phyloP scores from a whole-genome alignment of 2,888 invertebrate species.

The Synanthedon tipuliformis region DNA sequence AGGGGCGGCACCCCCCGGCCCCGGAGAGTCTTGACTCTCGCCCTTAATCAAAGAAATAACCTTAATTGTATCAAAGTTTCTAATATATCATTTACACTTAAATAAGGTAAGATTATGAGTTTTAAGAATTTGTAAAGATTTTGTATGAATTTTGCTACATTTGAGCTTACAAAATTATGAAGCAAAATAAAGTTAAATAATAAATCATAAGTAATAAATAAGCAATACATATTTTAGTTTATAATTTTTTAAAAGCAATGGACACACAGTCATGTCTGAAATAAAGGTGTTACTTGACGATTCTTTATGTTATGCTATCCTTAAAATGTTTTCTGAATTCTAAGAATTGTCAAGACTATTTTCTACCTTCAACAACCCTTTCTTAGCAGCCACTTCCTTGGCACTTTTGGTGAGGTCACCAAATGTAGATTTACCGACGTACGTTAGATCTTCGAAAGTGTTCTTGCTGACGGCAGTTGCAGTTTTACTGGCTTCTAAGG shows the following conservation, averaged over 20 bases:
- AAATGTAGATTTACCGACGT: constrained; percentile 89
- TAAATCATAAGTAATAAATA: no score
- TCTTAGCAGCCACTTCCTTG: constrained; percentile 87
- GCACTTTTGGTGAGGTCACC: constrained; percentile 93
- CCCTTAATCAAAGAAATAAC: constrained; percentile 23
- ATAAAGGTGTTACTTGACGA: no score
- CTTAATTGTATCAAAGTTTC: no score
- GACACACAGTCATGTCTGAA: no score
- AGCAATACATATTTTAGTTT: no score
- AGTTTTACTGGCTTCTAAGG: constrained; percentile 87
- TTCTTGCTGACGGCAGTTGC: constrained; percentile 90
- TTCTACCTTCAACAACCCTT: constrained; percentile 81
- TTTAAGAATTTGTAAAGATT: no score
- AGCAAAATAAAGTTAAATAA: no score
- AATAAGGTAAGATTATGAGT: no score
- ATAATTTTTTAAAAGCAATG: no score
- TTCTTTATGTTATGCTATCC: not conserved
- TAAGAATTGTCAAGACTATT: not conserved
- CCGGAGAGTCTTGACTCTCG: constrained; percentile 48
- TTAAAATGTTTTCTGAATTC: not conserved
- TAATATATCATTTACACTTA: no score
- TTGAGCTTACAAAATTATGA: no score
- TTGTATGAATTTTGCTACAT: no score
- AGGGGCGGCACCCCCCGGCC: constrained; percentile 9
- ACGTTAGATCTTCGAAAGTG: constrained; percentile 88